Base-by-base conservation (phyloP, 2,797 vertebrate species). In the Arctocebus calabarensis region DNA sequence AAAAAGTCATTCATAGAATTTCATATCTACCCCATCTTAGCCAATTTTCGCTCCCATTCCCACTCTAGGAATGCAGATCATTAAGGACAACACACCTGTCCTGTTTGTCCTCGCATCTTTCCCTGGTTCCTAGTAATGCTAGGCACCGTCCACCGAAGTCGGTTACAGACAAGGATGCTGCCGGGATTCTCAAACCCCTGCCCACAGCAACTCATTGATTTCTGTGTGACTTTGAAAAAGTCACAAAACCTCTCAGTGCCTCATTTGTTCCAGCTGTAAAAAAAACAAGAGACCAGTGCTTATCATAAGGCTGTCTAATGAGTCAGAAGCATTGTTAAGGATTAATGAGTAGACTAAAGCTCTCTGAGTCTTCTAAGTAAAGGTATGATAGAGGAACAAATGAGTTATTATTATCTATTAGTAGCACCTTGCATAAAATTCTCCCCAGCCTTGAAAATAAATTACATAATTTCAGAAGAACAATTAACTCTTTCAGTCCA, bases 401-500 rank as follows among this genome's bases (percentile, higher is more conserved):
- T 94, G 89, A 97, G 73, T 95, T 96, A 94, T 96, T 96, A 87
- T 94, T 92, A 95, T 92, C 91, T 95, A 83, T 96, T 96, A 92
- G 43, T 34, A 74, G 34, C 68, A 95, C 48, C 78, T 92, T 96
- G 93, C 78, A 86, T 74, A 84, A 90, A 84, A 87, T 73, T 92
- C 14, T 88, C 27, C 59, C 74, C 84, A 97, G 57, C 29, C 68
- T 85, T 62, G 68, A 87, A 95, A 94, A 92, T 93, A 97, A 95
- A 92, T 95, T 88, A 95, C 40, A 86, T 62, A 78, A 95, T 95
- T 96, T 93, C 74, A 48, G 73, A 88, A 88, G 93, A 97, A 97
- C 74, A 92, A 88, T 94, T 78, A 97, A 96, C 85, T 74, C 88
- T 88, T 97, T 96, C 0, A 11, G 88, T 75, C 27, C 85, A 96